Percentiles rank a stretch among this genome's conserved stretches.
Evolutionary conservation across 2,888 invertebrate genomes (phyloP).

Genomic region (Acanthococcus lagerstroemiae): DNA sequence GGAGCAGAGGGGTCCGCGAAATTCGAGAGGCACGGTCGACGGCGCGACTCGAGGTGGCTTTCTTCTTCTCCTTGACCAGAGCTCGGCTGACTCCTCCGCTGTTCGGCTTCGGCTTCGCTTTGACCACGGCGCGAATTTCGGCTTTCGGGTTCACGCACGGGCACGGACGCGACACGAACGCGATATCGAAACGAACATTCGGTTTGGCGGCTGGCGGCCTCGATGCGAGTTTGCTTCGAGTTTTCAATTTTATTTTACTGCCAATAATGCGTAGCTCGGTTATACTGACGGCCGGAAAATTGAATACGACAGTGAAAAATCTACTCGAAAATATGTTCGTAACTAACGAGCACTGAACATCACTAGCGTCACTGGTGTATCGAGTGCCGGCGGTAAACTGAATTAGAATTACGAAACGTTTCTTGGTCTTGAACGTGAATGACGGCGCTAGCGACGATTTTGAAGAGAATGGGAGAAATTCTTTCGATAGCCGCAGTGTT

Average conservation of each 20-base stretch:
- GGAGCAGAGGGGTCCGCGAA: neutral
- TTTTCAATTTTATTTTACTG: constrained; percentile 7
- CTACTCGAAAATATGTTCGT: too few species aligned
- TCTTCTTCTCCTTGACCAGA: neutral
- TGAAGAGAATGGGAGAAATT: too few species aligned
- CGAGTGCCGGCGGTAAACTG: too few species aligned
- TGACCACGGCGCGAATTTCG: neutral
- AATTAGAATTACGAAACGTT: too few species aligned
- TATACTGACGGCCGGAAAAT: neutral
- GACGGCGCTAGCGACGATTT: too few species aligned
- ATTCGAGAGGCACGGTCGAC: too few species aligned
- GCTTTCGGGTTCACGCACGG: neutral
- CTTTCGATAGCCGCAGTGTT: too few species aligned
- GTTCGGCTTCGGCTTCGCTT: neutral
- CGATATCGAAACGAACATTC: neutral
- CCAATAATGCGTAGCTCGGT: constrained; percentile 11
- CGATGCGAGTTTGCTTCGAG: neutral
- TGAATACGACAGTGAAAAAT: too few species aligned
- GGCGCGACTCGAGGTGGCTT: neutral
- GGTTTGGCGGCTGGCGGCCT: neutral
- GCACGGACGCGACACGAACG: neutral
- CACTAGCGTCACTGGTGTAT: too few species aligned
- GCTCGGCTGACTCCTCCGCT: constrained; percentile 9
- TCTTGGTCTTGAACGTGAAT: too few species aligned
- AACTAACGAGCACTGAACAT: too few species aligned